Conservation (phyloP, 2,797 vertebrate species). For the Chelon labrosus region DNA sequence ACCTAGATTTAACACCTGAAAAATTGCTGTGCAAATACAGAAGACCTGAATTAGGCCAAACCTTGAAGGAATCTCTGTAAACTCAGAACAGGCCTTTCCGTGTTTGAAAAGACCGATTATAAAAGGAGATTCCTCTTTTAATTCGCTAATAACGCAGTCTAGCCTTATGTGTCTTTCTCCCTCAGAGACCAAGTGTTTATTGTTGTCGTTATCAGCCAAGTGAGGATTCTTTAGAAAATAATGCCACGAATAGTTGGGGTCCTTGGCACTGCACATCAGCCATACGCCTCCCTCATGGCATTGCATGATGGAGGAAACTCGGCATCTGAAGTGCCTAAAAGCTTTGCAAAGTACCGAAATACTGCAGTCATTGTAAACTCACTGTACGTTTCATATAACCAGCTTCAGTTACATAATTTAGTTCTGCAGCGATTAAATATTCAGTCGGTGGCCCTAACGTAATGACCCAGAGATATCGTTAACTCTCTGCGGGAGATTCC, state of each 20-base stretch:
- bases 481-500: background rate
- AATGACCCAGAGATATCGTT: constrained; percentile 16
- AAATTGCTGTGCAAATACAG: constrained; percentile 4
- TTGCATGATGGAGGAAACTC: background rate
- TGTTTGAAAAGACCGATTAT: constrained; percentile 29
- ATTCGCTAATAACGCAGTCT: constrained; percentile 7
- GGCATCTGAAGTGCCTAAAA: background rate
- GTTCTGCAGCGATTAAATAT: constrained; percentile 11
- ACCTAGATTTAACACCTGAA: constrained; percentile 20
- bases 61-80: constrained; percentile 30
- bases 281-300: background rate
- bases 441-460: constrained; percentile 1
- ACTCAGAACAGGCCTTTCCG: background rate
- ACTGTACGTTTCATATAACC: background rate
- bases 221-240: background rate
- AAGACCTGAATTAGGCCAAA: constrained; percentile 27
- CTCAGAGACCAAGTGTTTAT: constrained; percentile 3
- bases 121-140: constrained; percentile 16
- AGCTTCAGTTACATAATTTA: background rate
- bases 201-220: constrained; percentile 8
- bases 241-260: background rate
- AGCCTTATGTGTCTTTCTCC: background rate
- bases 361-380: background rate
- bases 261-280: background rate
- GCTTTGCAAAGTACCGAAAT: background rate